Evolutionary conservation across 2,113 vertebrate species (phyloP), one percentile per base, ranked within the genome.

Genomic region (Mesembrinibis cayennensis): DNA sequence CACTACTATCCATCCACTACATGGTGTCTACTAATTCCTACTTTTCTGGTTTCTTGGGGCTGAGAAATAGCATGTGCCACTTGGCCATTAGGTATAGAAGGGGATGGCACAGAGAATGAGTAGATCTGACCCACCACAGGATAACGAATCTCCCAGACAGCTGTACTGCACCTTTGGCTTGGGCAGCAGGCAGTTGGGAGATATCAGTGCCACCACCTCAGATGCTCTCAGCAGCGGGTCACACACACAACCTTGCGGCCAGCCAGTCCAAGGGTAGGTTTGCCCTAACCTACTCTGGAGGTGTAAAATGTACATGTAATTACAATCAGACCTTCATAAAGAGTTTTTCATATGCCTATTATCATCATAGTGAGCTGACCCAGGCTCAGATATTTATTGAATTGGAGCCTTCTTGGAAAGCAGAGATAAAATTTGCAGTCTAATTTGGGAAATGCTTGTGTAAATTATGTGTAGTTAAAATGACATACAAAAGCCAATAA

Each of bases 231-330:
- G 42, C 23, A 56, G 23, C 5, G 15, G 2, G 3, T 40, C 30
- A 66, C 16, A 44, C 6, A 62, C 4, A 9, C 0, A 0, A 8
- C 6, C 25, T 36, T 23, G 15, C 2, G 2, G 11, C 10, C 38
- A 70, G n/a, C 2, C 19, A 32, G 38, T 49, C 16, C 42, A 87
- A 89, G 84, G 21, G 52, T 8, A 74, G 6, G 6, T 34, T 84
- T 87, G 10, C 6, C 52, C 18, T 45, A 74, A 40, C 7, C 34
- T 84, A 2, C 21, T 50, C 42, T 55, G 21, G 32, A 76, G 16
- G 11, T n/a, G 21, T 27, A 55, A 95, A 90, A 63, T 29, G 2
- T 69, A 26, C 12, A 36, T 25, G 11, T 11, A 84, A 38, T 84
- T 71, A 29, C 26, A 71, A 26, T 30, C 47, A 63, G 42, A 82